These are phyloP conservation scores for Acomys russatus DNA, from an alignment of 2,797 vertebrate species.

Conservation along the genomic window DNA sequence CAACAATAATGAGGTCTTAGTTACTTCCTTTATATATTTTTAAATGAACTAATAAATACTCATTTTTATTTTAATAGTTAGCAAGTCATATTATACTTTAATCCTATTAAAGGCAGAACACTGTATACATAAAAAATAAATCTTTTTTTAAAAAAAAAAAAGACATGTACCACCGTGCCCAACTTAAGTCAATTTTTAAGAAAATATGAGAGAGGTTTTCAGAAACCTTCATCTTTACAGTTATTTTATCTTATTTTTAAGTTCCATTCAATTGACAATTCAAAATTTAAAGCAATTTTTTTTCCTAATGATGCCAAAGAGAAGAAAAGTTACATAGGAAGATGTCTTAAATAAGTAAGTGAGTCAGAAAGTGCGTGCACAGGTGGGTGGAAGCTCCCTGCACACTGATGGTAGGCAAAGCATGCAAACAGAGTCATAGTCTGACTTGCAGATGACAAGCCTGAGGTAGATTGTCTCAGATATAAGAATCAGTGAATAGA, in stretches of 20 bases:
- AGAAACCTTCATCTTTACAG: background rate
- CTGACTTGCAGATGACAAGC: background rate
- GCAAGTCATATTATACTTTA: background rate
- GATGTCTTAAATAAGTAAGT: background rate
- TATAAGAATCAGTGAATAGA: background rate
- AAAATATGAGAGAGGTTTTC: background rate
- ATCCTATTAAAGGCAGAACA: background rate
- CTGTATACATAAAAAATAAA: no score
- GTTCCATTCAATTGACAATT: constrained; percentile 40
- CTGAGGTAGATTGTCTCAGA: background rate
- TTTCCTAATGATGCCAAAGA: constrained; percentile 18
- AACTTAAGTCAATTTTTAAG: background rate
- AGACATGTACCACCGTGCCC: background rate
- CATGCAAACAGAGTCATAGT: background rate
- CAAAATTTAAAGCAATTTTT: background rate
- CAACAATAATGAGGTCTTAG: constrained; percentile 15
- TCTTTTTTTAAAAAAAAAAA: background rate
- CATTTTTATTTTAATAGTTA: constrained; percentile 46
- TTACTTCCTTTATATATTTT: background rate
- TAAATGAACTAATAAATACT: constrained; percentile 45
- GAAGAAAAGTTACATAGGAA: background rate
- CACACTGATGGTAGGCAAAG: background rate
- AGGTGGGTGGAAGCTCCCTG: background rate
- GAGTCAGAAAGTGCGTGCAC: constrained; percentile 4
- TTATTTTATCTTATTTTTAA: constrained; percentile 38